Evolutionary conservation across 2,888 invertebrate species (phyloP).

Genomic region (Ceramica pisi): DNA sequence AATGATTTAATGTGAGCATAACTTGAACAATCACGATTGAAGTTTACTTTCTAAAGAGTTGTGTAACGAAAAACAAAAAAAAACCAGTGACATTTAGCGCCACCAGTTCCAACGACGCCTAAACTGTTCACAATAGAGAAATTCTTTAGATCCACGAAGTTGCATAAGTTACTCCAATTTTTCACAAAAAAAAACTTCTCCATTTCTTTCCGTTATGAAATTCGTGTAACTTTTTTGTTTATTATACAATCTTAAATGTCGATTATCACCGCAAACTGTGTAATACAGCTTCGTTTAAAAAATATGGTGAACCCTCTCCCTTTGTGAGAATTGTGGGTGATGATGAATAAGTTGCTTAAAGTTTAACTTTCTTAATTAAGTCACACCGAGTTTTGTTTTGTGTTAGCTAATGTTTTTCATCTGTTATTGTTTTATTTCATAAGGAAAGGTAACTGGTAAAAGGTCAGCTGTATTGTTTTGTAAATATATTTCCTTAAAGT

Average conservation of each 20-base stretch:
- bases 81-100: conserved; percentile 40
- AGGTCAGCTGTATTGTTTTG: conserved; percentile 26
- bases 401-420: conserved; percentile 45
- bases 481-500: conserved; percentile 10
- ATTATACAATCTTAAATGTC: conserved; percentile 47
- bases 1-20: conserved; percentile 27
- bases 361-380: conserved; percentile 51
- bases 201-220: conserved; percentile 49
- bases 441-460: conserved; percentile 21
- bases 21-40: conserved; percentile 40
- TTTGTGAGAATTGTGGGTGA: conserved; percentile 24
- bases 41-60: conserved; percentile 44
- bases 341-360: conserved; percentile 25
- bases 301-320: conserved; percentile 32
- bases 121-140: conserved; percentile 36
- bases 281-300: conserved; percentile 48
- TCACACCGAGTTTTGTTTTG: conserved; percentile 39
- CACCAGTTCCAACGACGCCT: conserved; percentile 6
- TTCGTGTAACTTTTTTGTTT: conserved; percentile 45
- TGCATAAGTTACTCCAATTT: conserved; percentile 45
- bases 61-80: conserved; percentile 54
- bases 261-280: conserved; percentile 38
- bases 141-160: conserved; percentile 32
- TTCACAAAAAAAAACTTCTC: conserved; percentile 23
- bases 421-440: conserved; percentile 39